Evolutionary conservation across 2,797 vertebrate species (phyloP).

Genomic region (Nannoperca australis): DNA sequence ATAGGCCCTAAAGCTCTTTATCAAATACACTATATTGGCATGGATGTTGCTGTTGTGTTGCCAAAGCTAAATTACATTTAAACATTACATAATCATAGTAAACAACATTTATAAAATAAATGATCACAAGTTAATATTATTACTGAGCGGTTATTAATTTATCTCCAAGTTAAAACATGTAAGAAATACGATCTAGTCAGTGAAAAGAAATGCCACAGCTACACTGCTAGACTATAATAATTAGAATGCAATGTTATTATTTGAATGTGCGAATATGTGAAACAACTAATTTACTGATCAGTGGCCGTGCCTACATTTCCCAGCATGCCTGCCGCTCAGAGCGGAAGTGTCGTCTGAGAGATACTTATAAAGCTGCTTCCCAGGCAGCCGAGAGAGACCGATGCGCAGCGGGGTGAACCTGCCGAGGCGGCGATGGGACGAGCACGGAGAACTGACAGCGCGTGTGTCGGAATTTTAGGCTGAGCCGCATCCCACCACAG

Average conservation of each 20-base stretch:
- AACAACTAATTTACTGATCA: too few relatives aligned
- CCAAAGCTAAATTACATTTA: neutral
- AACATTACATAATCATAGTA: neutral
- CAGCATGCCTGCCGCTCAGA: conserved; percentile 61
- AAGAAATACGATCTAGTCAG: neutral
- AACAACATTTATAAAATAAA: neutral
- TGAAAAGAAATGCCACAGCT: neutral
- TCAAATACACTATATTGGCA: neutral
- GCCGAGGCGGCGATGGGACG: conserved; percentile 75
- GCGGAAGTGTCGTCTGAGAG: conserved; percentile 81
- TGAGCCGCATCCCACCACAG: conserved; percentile 55
- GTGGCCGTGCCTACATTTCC: conserved; percentile 76
- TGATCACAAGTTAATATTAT: too few relatives aligned
- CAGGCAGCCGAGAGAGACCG: conserved; percentile 63
- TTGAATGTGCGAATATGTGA: neutral
- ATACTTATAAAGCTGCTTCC: conserved; percentile 80
- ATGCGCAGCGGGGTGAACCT: conserved; percentile 79
- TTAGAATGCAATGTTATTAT: neutral
- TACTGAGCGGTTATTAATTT: neutral
- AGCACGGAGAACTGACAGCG: conserved; percentile 67
- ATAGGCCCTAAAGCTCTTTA: neutral
- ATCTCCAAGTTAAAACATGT: neutral
- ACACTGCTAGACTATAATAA: neutral
- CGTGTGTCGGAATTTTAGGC: conserved; percentile 61
- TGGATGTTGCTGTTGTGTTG: too few relatives aligned